phyloP scores from a whole-genome alignment of 1,140 invertebrate species.

The Colletes gigas region DNA sequence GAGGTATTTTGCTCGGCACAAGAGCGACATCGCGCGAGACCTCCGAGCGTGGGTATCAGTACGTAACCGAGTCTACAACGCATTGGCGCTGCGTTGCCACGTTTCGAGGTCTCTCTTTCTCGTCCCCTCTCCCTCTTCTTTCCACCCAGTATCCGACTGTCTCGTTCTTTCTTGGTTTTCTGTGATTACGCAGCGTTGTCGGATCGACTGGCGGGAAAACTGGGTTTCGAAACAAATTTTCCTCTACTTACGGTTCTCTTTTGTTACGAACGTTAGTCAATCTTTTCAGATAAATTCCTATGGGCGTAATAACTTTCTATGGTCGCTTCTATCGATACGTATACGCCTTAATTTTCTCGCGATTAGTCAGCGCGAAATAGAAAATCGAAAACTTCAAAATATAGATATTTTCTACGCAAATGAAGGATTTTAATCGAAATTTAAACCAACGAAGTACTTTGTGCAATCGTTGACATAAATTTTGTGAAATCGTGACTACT shows the following conservation, averaged over 20 bases:
- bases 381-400: no score
- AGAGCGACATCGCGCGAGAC: conserved; percentile 66
- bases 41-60: conserved; percentile 81
- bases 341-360: no score
- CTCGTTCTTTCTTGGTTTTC: conserved; percentile 54
- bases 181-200: conserved; percentile 67
- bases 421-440: background rate
- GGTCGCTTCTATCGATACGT: background rate
- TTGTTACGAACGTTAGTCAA: background rate
- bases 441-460: background rate
- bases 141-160: conserved; percentile 12
- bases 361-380: no score
- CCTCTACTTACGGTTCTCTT: conserved; percentile 50
- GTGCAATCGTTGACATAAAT: no score
- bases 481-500: background rate
- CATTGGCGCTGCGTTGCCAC: conserved; percentile 78
- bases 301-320: no score
- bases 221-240: conserved; percentile 79
- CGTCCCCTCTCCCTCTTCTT: conserved; percentile 47
- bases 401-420: no score
- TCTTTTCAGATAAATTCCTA: background rate
- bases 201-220: conserved; percentile 79
- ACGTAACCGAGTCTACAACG: conserved; percentile 80
- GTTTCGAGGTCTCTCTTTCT: conserved; percentile 74
- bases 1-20: conserved; percentile 70